Evolutionary conservation across 2,113 vertebrate species (phyloP).

Genomic region (Paratilapia polleni): DNA sequence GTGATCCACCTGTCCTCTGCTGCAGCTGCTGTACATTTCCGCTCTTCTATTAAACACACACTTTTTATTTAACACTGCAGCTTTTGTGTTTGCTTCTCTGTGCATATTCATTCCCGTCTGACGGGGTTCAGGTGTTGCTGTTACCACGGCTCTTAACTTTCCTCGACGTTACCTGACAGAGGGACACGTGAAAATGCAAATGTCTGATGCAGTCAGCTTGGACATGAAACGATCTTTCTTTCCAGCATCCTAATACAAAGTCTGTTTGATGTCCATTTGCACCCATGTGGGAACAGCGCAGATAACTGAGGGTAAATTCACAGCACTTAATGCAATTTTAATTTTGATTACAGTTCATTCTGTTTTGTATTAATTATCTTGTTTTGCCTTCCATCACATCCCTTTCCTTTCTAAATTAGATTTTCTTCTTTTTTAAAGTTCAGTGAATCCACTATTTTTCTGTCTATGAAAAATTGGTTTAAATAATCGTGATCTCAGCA

Average conservation of each 20-base stretch:
- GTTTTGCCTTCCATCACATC: background rate
- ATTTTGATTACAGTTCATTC: background rate
- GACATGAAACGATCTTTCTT: background rate
- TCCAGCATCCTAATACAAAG: background rate
- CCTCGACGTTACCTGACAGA: background rate
- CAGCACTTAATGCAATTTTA: background rate
- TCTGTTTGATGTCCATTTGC: background rate
- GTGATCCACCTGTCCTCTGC: conserved; percentile 11
- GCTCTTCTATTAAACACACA: conserved; percentile 65
- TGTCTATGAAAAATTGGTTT: background rate
- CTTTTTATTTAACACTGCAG: conserved; percentile 36
- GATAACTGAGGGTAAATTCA: background rate
- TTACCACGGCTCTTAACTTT: background rate
- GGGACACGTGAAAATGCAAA: background rate
- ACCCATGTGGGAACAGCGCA: background rate
- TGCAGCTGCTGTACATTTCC: conserved; percentile 37
- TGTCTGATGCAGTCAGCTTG: background rate
- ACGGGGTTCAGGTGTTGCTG: background rate
- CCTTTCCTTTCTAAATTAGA: background rate
- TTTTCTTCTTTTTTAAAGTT: background rate
- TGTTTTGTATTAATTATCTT: background rate
- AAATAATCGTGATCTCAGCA: background rate
- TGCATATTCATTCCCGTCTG: background rate
- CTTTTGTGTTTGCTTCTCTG: background rate
- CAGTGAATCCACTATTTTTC: background rate